A percentile compares a stretch with the other conserved stretches of the same genome.
Evolutionary conservation across 2,797 vertebrate genomes (phyloP).

Genomic region (Eleutherodactylus coqui): DNA sequence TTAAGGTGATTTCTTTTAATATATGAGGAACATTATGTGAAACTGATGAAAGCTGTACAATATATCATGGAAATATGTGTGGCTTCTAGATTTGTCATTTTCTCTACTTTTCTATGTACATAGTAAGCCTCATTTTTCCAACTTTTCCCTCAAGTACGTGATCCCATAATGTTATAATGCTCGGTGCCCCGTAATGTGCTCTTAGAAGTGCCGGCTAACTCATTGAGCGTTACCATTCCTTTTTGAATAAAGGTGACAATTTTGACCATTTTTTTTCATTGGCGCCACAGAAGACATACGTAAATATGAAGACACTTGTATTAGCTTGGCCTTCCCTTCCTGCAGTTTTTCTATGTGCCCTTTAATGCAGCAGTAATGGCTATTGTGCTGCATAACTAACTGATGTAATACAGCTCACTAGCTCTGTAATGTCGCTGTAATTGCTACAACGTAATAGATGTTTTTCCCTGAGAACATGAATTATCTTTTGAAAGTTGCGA

Average conservation of each 20-base stretch:
- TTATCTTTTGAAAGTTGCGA: constrained; percentile 24
- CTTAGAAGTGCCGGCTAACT: neutral
- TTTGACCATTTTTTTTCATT: constrained; percentile 32
- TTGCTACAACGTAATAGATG: constrained; percentile 16
- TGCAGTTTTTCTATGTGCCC: neutral
- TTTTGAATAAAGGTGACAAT: neutral
- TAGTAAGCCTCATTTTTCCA: constrained; percentile 8
- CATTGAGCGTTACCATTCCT: neutral
- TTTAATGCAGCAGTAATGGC: constrained; percentile 11
- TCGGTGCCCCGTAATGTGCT: neutral
- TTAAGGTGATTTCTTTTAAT: constrained; percentile 1
- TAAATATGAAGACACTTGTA: neutral
- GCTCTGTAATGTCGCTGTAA: constrained; percentile 36
- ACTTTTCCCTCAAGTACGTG: neutral
- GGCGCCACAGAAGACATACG: neutral
- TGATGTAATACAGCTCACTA: constrained; percentile 39
- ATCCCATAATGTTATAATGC: neutral
- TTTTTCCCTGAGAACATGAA: neutral
- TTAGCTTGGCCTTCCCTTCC: constrained; percentile 21
- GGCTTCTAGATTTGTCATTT: constrained; percentile 1
- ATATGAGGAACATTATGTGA: constrained; percentile 19
- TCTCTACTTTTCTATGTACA: neutral
- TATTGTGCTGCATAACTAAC: neutral
- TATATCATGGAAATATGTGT: constrained; percentile 13
- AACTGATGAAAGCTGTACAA: neutral